Evolutionary conservation across 92 coral and sea anemone species (phyloP).

Genomic region (Phymanthus crucifer): DNA sequence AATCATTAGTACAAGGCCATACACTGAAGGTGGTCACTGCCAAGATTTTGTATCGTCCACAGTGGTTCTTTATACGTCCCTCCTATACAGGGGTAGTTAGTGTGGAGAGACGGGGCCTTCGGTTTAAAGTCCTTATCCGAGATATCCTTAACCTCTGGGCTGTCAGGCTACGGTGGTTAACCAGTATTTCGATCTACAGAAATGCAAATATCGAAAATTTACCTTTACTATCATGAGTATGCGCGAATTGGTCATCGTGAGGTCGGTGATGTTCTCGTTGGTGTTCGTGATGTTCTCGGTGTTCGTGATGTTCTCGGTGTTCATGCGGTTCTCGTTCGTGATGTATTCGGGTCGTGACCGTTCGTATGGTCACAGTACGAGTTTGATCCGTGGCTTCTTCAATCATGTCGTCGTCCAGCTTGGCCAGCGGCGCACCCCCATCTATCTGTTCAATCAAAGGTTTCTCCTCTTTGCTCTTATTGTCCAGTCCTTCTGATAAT

Average conservation of each 20-base stretch:
- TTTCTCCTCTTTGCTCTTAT: conserved; percentile 10
- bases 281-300: not conserved
- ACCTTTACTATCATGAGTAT: not conserved
- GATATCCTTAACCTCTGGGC: too few relatives aligned
- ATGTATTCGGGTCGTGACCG: conserved; percentile 21
- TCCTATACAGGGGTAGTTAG: too few relatives aligned
- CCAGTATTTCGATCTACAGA: too few relatives aligned
- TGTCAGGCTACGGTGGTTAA: too few relatives aligned
- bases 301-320: not conserved
- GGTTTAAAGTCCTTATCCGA: too few relatives aligned
- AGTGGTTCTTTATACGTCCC: too few relatives aligned
- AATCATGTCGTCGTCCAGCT: conserved; percentile 39
- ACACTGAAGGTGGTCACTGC: too few relatives aligned
- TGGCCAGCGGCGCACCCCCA: conserved; percentile 55
- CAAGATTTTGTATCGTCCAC: too few relatives aligned
- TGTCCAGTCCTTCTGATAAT: conserved; percentile 24
- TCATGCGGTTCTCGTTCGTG: not conserved
- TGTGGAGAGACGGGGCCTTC: too few relatives aligned
- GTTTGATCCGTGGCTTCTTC: conserved; percentile 23
- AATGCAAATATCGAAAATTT: not conserved
- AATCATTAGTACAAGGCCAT: too few relatives aligned
- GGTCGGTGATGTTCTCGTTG: not conserved
- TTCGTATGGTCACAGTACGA: conserved; percentile 23
- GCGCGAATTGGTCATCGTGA: not conserved
- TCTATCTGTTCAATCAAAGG: conserved; percentile 35